A percentile compares a stretch with the other conserved stretches of the same genome.
These are phyloP conservation scores for Tetramorium parvispinum DNA, from an alignment of 1,140 invertebrate species.

Conservation along the genomic window DNA sequence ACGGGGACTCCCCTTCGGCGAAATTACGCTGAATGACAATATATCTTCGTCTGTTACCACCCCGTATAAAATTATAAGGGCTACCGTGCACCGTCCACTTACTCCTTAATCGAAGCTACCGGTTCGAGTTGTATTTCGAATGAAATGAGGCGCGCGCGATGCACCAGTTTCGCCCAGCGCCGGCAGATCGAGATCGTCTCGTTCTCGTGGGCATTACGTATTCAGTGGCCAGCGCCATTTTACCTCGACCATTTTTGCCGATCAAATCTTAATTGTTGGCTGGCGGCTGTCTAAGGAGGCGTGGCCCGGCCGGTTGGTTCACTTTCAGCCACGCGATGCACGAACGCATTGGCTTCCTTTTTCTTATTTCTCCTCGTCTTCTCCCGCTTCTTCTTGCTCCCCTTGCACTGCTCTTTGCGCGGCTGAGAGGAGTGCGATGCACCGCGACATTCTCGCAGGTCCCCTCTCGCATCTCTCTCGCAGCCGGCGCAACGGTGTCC, in stretches of 20 bases:
- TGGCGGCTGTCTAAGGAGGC: conserved; percentile 86
- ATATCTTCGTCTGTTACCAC: conserved; percentile 15
- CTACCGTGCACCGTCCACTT: neutral
- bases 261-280: conserved; percentile 87
- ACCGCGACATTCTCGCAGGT: conserved; percentile 55
- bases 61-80: conserved; percentile 34
- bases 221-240: conserved; percentile 85
- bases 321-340: conserved; percentile 84
- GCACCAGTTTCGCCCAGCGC: conserved; percentile 58
- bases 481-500: conserved; percentile 36
- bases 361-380: conserved; percentile 63
- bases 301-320: conserved; percentile 82
- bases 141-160: conserved; percentile 66
- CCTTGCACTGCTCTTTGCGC: conserved; percentile 58
- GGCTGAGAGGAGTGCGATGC: conserved; percentile 69
- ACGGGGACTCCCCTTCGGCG: neutral
- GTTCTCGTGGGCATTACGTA: conserved; percentile 81
- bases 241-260: conserved; percentile 86
- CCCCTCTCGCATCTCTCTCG: conserved; percentile 14
- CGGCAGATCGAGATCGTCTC: conserved; percentile 58
- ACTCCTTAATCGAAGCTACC: conserved; percentile 63
- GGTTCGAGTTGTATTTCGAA: conserved; percentile 58
- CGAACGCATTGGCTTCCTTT: conserved; percentile 83
- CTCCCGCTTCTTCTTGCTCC: conserved; percentile 52
- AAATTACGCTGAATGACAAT: conserved; percentile 32